Conservation (phyloP, 2,113 vertebrate species). For the Seriola quinqueradiata region DNA sequence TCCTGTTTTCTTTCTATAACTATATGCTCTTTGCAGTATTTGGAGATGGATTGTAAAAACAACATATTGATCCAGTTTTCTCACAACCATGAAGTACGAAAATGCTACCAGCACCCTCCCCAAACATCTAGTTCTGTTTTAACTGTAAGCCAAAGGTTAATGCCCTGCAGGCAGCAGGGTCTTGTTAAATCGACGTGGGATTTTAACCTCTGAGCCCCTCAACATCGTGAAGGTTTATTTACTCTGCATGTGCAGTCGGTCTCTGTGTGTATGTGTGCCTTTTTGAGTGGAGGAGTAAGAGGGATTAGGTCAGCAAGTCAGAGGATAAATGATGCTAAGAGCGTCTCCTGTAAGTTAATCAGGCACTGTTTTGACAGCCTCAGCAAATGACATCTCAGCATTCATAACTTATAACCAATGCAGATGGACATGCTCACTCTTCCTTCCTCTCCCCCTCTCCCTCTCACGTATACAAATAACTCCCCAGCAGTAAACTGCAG, state of each 20-base stretch:
- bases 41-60: conserved; percentile 5
- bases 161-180: conserved; percentile 18
- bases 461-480: not conserved
- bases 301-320: conserved; percentile 43
- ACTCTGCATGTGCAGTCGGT: conserved; percentile 19
- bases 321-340: conserved; percentile 58
- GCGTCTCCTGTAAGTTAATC: conserved; percentile 47
- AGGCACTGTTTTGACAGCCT: conserved; percentile 47
- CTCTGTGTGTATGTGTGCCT: not conserved
- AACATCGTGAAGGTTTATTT: conserved; percentile 25
- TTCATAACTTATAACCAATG: conserved; percentile 55
- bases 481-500: conserved; percentile 1
- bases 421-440: conserved; percentile 18
- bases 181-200: conserved; percentile 20
- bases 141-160: conserved; percentile 38
- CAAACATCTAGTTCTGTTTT: conserved; percentile 15
- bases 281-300: conserved; percentile 6
- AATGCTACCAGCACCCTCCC: not conserved
- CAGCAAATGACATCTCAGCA: conserved; percentile 53
- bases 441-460: not conserved
- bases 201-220: conserved; percentile 46
- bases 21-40: conserved; percentile 6
- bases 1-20: conserved; percentile 54
- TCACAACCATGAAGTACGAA: not conserved
- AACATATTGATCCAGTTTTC: not conserved